Evolutionary conservation across 2,797 vertebrate species (phyloP), one percentile per base, ranked within the genome.

Genomic region (Bryconaethiops microstoma): DNA sequence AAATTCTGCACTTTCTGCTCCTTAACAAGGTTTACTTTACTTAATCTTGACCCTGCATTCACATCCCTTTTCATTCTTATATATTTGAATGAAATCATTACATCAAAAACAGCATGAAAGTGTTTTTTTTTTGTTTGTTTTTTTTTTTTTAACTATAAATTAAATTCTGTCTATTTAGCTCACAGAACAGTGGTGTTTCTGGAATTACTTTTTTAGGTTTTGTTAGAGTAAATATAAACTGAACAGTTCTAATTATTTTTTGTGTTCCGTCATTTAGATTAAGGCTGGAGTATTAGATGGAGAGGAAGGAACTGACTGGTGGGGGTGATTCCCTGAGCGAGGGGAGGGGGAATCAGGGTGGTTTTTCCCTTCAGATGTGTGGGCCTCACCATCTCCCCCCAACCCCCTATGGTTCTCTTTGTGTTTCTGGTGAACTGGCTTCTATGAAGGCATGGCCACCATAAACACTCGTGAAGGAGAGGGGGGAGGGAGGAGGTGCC

Each of bases 401-500:
- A 52, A n/a, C 68, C 74, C 64, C 42, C 2, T 6, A 59, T 77
- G 80, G 80, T 70, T 76, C 65, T 74, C 79, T 79, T 84, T 86
- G 80, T 83, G 69, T 68, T 71, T 77, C 75, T 81, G 68, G 52
- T 78, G 76, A 83, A 84, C 84, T 21, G 74, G 76, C 70, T 59
- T 65, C 71, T 77, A 78, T 45, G 55, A 71, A 84, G 82, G 81
- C 83, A 77, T 81, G 29, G 69, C 48, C 74, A 85, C 81, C 76
- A 73, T 84, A 82, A 88, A 88, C 84, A 86, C 83, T 82, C 68
- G 63, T 63, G 70, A 70, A 77, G 45, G 75, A 54, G 65, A 48
- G 70, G 70, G 39, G 23, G 23, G 29, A 29, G 52, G 68, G 68
- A 78, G 72, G 82, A 64, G 83, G 82, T 55, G 83, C 85, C 84